These are phyloP conservation scores for Whitmania pigra DNA, from an alignment of 1,140 invertebrate genomes.

Conservation along the genomic window DNA sequence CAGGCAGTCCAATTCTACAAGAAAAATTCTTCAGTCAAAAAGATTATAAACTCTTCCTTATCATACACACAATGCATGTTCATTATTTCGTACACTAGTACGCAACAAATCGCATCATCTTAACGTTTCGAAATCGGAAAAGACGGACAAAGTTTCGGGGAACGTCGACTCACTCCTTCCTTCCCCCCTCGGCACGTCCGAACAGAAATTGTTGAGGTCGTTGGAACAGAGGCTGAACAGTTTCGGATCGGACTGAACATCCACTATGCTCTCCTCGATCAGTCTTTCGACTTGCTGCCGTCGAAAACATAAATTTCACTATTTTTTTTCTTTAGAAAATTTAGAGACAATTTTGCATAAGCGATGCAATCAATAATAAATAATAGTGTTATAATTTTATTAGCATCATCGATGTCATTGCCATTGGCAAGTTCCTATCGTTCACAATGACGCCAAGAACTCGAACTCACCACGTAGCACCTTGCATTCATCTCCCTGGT, in stretches of 20 bases:
- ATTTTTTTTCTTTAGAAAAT: too few relatives aligned
- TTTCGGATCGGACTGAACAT: slow-evolving; percentile 47
- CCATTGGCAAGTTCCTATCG: background rate
- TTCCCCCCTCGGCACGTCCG: slow-evolving; percentile 64
- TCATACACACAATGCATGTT: too few relatives aligned
- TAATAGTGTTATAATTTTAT: too few relatives aligned
- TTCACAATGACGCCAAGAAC: background rate
- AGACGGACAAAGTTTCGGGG: too few relatives aligned
- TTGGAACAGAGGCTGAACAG: slow-evolving; percentile 41
- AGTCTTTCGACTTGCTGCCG: slow-evolving; percentile 54
- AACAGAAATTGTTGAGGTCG: slow-evolving; percentile 63
- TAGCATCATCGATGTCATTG: background rate
- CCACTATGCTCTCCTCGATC: slow-evolving; percentile 44
- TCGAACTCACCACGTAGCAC: background rate
- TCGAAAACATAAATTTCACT: background rate
- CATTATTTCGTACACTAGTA: too few relatives aligned
- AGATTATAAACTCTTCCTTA: too few relatives aligned
- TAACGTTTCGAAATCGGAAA: too few relatives aligned
- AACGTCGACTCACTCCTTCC: slow-evolving; percentile 49
- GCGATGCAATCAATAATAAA: too few relatives aligned
- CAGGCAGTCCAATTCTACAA: slow-evolving; percentile 11
- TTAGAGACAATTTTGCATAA: too few relatives aligned
- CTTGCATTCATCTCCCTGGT: slow-evolving; percentile 33
- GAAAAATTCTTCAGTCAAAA: background rate
- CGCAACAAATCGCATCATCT: too few relatives aligned